Conservation (phyloP, 2,888 invertebrate species). For the Pterostichus madidus region DNA sequence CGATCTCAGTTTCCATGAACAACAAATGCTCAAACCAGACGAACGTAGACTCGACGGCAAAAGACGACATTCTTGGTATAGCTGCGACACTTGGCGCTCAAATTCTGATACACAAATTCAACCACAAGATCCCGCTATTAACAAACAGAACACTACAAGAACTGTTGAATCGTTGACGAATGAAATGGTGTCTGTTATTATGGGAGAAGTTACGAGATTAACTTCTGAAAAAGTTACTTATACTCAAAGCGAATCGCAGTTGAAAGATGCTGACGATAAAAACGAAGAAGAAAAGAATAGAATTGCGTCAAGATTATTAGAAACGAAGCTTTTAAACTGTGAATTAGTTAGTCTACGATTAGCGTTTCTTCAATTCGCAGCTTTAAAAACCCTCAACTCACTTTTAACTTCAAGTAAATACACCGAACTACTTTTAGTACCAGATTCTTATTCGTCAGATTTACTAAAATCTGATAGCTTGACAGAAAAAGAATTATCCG, state of each 20-base stretch:
- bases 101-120: slow-evolving; percentile 73
- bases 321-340: slow-evolving; percentile 75
- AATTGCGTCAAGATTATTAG: slow-evolving; percentile 72
- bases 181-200: slow-evolving; percentile 78
- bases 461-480: slow-evolving; percentile 63
- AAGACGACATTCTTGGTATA: slow-evolving; percentile 69
- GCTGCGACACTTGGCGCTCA: slow-evolving; percentile 70
- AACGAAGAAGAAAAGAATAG: slow-evolving; percentile 68
- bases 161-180: slow-evolving; percentile 78
- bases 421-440: slow-evolving; percentile 79
- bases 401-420: slow-evolving; percentile 79
- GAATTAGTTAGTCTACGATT: slow-evolving; percentile 78
- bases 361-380: slow-evolving; percentile 79
- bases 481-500: slow-evolving; percentile 55
- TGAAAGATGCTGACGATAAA: slow-evolving; percentile 64
- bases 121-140: slow-evolving; percentile 66
- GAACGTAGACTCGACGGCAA: slow-evolving; percentile 68
- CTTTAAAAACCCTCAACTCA: slow-evolving; percentile 79
- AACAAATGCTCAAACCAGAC: slow-evolving; percentile 72
- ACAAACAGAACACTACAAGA: slow-evolving; percentile 70
- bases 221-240: slow-evolving; percentile 73
- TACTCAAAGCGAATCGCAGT: slow-evolving; percentile 67
- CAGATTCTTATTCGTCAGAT: slow-evolving; percentile 71
- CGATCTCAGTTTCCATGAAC: slow-evolving; percentile 75
- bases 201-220: slow-evolving; percentile 78